Evolutionary conservation across 2,113 vertebrate genomes (phyloP).

Genomic region (Columba janthina): DNA sequence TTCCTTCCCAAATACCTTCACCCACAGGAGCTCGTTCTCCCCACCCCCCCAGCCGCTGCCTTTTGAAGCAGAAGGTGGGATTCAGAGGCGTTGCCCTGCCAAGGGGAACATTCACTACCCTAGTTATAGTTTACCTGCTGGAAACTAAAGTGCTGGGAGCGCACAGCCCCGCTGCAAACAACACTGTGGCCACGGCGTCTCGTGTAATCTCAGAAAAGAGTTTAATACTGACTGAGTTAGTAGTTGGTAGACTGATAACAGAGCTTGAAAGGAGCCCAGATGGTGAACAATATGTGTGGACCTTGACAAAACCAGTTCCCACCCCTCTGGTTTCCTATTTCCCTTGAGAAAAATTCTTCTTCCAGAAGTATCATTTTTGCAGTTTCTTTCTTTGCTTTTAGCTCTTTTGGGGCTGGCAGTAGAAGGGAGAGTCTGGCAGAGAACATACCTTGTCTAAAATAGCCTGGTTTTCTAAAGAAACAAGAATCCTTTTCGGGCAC

Average conservation of each 20-base stretch:
- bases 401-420: not conserved
- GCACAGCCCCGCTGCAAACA: not conserved
- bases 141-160: not conserved
- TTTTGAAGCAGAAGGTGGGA: conserved; percentile 14
- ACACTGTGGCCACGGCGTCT: fast-evolving
- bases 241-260: not conserved
- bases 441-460: not conserved
- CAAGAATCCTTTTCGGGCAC: not conserved
- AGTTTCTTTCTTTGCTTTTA: not conserved
- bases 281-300: not conserved
- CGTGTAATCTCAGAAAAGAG: not conserved
- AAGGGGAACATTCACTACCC: not conserved
- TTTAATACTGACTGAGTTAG: not conserved
- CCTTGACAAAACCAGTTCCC: not conserved
- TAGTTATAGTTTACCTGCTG: not conserved
- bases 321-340: not conserved
- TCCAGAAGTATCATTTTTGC: not conserved
- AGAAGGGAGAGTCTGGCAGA: not conserved
- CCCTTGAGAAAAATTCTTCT: not conserved
- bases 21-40: not conserved
- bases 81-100: not conserved
- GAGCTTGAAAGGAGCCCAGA: not conserved
- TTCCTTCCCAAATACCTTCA: not conserved
- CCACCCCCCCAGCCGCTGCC: not conserved
- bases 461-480: not conserved